Conservation (phyloP, 2,888 invertebrate species). For the Eupithecia subumbrata region DNA sequence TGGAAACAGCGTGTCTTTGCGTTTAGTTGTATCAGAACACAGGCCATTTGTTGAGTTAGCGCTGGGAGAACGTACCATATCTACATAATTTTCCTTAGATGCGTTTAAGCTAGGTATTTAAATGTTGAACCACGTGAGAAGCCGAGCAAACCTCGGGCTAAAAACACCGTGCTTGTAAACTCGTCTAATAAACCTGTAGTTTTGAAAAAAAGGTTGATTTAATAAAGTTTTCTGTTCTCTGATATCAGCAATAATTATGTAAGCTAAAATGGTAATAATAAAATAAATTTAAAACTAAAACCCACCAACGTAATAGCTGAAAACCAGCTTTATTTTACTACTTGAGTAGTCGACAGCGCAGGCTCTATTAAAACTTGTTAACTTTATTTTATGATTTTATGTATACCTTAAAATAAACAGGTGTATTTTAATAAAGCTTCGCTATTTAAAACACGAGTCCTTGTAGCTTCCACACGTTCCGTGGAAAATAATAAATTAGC, state of each 20-base stretch:
- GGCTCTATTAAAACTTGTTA: background rate
- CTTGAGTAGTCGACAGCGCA: background rate
- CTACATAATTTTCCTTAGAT: too few relatives aligned
- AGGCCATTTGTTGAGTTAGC: too few relatives aligned
- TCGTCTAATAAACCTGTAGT: too few relatives aligned
- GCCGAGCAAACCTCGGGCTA: background rate
- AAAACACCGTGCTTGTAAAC: background rate
- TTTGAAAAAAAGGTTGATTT: too few relatives aligned
- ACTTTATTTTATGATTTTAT: background rate
- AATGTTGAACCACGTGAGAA: background rate
- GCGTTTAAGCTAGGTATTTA: background rate
- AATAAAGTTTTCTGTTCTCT: too few relatives aligned
- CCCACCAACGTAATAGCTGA: background rate
- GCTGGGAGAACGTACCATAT: too few relatives aligned
- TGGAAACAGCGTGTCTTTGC: too few relatives aligned
- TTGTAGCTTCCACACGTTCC: background rate
- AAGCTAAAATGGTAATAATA: background rate
- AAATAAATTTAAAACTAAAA: background rate
- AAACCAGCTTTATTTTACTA: background rate
- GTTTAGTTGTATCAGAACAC: too few relatives aligned
- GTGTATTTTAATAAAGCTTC: background rate
- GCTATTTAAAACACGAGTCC: background rate
- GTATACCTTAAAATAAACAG: background rate
- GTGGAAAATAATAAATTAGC: slow-evolving; percentile 1
- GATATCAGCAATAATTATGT: background rate